Conservation (phyloP, 2,797 vertebrate genomes). For the Tachyglossus aculeatus region DNA sequence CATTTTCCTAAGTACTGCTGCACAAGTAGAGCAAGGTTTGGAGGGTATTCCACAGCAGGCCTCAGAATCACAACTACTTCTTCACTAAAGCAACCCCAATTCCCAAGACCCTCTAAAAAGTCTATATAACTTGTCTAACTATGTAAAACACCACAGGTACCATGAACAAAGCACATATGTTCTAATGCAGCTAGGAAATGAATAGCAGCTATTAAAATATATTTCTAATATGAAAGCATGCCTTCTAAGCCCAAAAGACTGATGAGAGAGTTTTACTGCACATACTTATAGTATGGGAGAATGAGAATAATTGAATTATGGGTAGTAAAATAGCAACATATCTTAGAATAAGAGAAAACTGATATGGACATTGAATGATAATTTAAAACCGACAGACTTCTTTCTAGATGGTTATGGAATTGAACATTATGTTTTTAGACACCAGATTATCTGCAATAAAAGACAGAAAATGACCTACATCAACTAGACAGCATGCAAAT, state of each 20-base stretch:
- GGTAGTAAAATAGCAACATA: background rate
- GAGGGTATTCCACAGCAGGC: background rate
- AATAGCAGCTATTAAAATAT: background rate
- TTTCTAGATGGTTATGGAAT: background rate
- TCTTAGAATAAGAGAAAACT: conserved; percentile 17
- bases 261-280: background rate
- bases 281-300: background rate
- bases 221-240: background rate
- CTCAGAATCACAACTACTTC: background rate
- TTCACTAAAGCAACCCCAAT: background rate
- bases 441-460: conserved; percentile 19
- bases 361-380: conserved; percentile 34
- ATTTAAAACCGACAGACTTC: conserved; percentile 13
- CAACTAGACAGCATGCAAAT: background rate
- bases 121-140: background rate
- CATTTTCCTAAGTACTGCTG: background rate
- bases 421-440: conserved; percentile 11
- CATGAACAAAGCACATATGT: background rate
- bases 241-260: background rate
- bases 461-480: conserved; percentile 39
- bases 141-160: background rate
- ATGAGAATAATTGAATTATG: background rate
- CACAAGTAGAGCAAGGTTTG: background rate
- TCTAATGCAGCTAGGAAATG: background rate
- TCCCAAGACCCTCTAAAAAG: background rate